Percentiles rank a stretch among this genome's conserved stretches.
These are phyloP conservation scores for Epizoanthus stellaris DNA, from an alignment of 92 coral and sea anemone genomes.

Conservation along the genomic window DNA sequence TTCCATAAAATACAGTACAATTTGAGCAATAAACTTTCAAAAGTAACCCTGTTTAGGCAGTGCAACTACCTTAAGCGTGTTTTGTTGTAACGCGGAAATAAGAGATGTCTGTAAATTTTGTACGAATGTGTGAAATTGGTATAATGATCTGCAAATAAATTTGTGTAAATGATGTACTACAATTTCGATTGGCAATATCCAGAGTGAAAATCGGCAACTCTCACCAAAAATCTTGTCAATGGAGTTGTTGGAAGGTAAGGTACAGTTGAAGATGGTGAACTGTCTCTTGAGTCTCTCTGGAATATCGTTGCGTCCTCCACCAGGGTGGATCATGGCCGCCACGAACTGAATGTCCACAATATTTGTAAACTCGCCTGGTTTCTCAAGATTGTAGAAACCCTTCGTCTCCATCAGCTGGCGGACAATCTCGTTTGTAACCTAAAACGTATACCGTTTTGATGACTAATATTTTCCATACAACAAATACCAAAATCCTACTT, in stretches of 20 bases:
- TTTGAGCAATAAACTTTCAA: too few relatives aligned
- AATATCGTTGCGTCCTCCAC: constrained; percentile 92
- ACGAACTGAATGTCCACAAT: constrained; percentile 88
- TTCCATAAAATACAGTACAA: too few relatives aligned
- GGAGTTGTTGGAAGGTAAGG: constrained; percentile 87
- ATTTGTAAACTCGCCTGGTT: constrained; percentile 93
- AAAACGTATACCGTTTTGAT: neutral
- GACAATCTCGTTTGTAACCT: constrained; percentile 92
- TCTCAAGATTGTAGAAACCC: constrained; percentile 91
- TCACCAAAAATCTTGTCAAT: constrained; percentile 91
- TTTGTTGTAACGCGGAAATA: too few relatives aligned
- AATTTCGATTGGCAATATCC: neutral
- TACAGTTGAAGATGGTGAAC: constrained; percentile 89
- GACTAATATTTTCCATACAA: neutral
- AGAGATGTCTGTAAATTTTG: neutral
- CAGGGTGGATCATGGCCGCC: constrained; percentile 95
- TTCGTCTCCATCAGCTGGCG: constrained; percentile 91
- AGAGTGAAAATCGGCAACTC: neutral
- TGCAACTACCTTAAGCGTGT: too few relatives aligned
- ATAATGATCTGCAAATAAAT: neutral
- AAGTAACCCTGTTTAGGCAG: too few relatives aligned
- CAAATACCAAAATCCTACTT: neutral
- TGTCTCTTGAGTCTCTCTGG: constrained; percentile 90
- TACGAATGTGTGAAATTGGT: neutral
- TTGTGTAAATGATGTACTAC: neutral